A percentile compares a stretch with the other conserved stretches of the same genome.
phyloP scores from a whole-genome alignment of 2,113 vertebrate genomes.

The Xenopus borealis region DNA sequence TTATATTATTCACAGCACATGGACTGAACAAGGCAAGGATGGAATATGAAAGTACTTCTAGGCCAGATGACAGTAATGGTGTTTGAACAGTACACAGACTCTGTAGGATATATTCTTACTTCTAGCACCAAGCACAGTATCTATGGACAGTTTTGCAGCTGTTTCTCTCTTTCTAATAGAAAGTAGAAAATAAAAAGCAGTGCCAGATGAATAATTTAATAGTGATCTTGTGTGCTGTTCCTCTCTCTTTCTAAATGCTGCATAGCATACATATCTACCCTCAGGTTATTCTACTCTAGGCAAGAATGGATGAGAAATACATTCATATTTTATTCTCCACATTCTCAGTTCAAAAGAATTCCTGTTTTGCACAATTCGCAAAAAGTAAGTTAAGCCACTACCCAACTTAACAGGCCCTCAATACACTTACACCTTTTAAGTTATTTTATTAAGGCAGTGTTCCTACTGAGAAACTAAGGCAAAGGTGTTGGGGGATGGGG shows the following conservation, averaged over 20 bases:
- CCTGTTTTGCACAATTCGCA: neutral
- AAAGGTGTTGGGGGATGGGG: too few relatives aligned
- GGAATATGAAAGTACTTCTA: neutral
- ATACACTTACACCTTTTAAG: too few relatives aligned
- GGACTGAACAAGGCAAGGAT: neutral
- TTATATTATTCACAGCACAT: neutral
- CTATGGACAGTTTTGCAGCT: neutral
- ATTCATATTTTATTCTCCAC: neutral
- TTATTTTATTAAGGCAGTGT: too few relatives aligned
- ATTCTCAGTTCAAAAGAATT: neutral
- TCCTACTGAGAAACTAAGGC: too few relatives aligned
- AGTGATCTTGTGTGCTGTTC: too few relatives aligned
- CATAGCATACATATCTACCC: neutral
- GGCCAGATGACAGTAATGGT: neutral
- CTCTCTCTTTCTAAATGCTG: neutral
- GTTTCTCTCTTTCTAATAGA: neutral
- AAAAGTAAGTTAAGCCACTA: neutral
- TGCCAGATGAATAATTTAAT: constrained; percentile 10
- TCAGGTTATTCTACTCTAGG: neutral
- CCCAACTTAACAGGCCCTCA: too few relatives aligned
- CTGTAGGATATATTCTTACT: neutral
- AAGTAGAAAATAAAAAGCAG: too few relatives aligned
- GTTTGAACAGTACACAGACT: neutral
- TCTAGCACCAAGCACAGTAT: neutral
- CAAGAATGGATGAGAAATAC: neutral